Evolutionary conservation across 1,140 invertebrate genomes (phyloP).

Genomic region (Sarcophaga bullata): DNA sequence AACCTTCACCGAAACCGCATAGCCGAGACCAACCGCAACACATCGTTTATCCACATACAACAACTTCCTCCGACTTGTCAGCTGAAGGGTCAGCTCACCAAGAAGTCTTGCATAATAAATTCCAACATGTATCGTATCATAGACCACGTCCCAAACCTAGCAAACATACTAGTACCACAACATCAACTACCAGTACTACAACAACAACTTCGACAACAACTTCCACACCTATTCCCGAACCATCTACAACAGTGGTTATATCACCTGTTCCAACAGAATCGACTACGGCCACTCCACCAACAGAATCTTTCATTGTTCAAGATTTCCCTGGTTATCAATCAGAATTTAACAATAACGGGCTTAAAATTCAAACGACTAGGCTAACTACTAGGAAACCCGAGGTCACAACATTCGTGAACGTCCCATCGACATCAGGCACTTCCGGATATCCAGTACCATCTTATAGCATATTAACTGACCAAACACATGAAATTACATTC

Average conservation of each 20-base stretch:
- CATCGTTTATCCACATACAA: background rate
- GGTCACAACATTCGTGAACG: conserved; percentile 42
- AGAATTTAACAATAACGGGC: background rate
- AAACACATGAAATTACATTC: background rate
- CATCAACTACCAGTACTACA: conserved; percentile 49
- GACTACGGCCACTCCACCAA: conserved; percentile 44
- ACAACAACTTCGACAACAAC: conserved; percentile 57
- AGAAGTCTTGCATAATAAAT: conserved; percentile 31
- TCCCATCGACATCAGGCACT: conserved; percentile 47
- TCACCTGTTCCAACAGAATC: conserved; percentile 49
- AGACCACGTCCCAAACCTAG: conserved; percentile 45
- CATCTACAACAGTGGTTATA: conserved; percentile 52
- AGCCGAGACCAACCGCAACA: conserved; percentile 16
- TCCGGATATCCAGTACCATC: conserved; percentile 55
- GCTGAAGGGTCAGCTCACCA: conserved; percentile 24
- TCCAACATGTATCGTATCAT: conserved; percentile 37
- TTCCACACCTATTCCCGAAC: conserved; percentile 55
- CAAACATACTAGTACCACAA: conserved; percentile 49
- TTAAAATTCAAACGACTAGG: background rate
- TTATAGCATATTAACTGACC: conserved; percentile 47
- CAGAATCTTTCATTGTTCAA: conserved; percentile 46
- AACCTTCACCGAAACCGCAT: conserved; percentile 53
- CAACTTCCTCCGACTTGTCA: background rate
- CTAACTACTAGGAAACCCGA: background rate
- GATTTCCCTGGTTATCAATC: conserved; percentile 46